phyloP scores from a whole-genome alignment of 2,888 invertebrate species.

The Artemia sinica region DNA sequence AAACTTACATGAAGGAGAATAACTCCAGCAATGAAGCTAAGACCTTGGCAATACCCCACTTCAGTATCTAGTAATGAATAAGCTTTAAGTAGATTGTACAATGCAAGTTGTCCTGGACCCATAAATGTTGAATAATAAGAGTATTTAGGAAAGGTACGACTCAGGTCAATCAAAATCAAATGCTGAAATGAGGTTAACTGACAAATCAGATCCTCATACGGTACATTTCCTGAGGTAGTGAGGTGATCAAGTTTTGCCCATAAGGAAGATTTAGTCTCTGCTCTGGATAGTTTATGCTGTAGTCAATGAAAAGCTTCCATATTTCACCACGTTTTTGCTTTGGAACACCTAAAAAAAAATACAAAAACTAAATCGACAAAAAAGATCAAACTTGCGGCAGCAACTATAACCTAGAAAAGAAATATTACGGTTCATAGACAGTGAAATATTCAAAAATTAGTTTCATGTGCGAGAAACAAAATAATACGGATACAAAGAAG shows the following conservation, averaged over 20 bases:
- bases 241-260: background rate
- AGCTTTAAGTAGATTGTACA: conserved; percentile 87
- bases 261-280: background rate
- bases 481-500: no score
- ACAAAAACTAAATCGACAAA: no score
- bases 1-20: conserved; percentile 70
- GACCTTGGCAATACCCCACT: conserved; percentile 89
- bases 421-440: no score
- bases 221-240: conserved; percentile 55
- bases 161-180: conserved; percentile 84
- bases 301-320: conserved; percentile 71
- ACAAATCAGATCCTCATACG: conserved; percentile 60
- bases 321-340: conserved; percentile 66
- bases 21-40: conserved; percentile 87
- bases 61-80: conserved; percentile 85
- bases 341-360: conserved; percentile 50
- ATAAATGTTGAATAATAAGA: conserved; percentile 78
- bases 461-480: no score
- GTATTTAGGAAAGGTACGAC: conserved; percentile 84
- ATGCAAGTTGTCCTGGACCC: conserved; percentile 76
- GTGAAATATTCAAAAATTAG: no score
- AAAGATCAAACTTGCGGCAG: no score
- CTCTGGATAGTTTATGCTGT: conserved; percentile 44
- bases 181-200: conserved; percentile 88
- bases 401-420: no score